Conservation (phyloP, 2,888 invertebrate species). For the Amorpha juglandis region DNA sequence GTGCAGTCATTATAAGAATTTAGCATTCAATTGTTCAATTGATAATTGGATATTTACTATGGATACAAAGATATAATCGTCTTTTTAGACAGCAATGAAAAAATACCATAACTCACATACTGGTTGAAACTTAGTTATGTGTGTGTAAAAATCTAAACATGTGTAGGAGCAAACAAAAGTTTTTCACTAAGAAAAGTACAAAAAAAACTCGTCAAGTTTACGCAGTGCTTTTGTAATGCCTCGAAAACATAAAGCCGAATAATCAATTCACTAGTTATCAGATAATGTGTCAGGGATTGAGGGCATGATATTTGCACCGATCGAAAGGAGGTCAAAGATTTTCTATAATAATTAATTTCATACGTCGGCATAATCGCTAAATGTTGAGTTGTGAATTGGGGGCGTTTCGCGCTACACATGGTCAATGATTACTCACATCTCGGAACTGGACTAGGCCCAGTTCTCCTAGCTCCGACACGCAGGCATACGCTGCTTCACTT, state of each 20-base stretch:
- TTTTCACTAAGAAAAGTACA: too few species aligned
- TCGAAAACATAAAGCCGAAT: slow-evolving; percentile 24
- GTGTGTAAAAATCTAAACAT: too few species aligned
- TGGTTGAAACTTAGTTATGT: background rate
- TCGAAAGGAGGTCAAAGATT: slow-evolving; percentile 60
- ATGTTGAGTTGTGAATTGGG: slow-evolving; percentile 34
- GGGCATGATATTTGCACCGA: slow-evolving; percentile 41
- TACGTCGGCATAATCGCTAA: slow-evolving; percentile 25
- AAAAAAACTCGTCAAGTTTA: too few species aligned
- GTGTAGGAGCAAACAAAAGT: too few species aligned
- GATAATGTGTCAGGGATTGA: slow-evolving; percentile 41
- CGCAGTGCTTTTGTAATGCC: background rate
- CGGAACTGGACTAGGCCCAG: slow-evolving; percentile 98
- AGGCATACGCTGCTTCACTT: slow-evolving; percentile 99
- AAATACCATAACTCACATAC: too few species aligned
- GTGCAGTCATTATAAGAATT: too few species aligned
- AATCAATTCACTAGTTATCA: slow-evolving; percentile 38
- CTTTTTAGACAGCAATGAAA: too few species aligned
- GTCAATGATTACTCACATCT: slow-evolving; percentile 87
- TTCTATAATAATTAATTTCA: slow-evolving; percentile 32
- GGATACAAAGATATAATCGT: too few species aligned
- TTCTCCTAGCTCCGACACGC: slow-evolving; percentile 98
- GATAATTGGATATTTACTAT: too few species aligned
- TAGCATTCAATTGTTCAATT: too few species aligned
- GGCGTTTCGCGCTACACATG: slow-evolving; percentile 40